A percentile compares a stretch with the other conserved stretches of the same genome.
phyloP scores from a whole-genome alignment of 2,797 vertebrate species.

The Liparis tanakae region DNA sequence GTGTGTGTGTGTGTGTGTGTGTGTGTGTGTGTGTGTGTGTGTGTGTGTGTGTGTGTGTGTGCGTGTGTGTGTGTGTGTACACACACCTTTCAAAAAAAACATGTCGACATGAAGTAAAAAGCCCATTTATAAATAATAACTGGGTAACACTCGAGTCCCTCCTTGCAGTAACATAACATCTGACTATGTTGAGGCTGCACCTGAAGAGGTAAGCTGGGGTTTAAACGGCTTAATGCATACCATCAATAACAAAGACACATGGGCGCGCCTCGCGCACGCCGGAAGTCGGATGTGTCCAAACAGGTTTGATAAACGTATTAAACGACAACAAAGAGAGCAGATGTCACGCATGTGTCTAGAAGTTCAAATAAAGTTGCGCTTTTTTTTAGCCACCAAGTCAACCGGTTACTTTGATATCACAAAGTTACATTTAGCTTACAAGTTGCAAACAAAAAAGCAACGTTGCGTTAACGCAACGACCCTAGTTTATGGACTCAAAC shows the following conservation, averaged over 20 bases:
- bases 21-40: not conserved
- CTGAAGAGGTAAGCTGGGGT: not conserved
- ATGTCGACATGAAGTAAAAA: not conserved
- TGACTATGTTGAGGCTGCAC: not conserved
- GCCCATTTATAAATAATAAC: not conserved
- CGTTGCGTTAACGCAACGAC: not conserved
- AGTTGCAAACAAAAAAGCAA: not conserved
- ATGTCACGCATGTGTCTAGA: not conserved
- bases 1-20: not conserved
- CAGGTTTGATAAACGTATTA: conserved; percentile 29
- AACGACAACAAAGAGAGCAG: not conserved
- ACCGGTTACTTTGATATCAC: not conserved
- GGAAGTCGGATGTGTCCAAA: not conserved
- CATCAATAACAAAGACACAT: not conserved
- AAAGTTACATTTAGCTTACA: not conserved
- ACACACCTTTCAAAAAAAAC: not conserved
- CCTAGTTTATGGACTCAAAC: not conserved
- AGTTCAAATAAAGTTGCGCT: not conserved
- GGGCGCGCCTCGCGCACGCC: not conserved
- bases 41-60: not conserved
- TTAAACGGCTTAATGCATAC: not conserved
- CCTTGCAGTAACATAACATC: not conserved
- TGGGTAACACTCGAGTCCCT: not conserved
- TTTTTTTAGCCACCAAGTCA: not conserved
- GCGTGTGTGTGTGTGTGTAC: not conserved